Base-by-base conservation (phyloP, 2,113 vertebrate species). In the Phoenicopterus ruber region DNA sequence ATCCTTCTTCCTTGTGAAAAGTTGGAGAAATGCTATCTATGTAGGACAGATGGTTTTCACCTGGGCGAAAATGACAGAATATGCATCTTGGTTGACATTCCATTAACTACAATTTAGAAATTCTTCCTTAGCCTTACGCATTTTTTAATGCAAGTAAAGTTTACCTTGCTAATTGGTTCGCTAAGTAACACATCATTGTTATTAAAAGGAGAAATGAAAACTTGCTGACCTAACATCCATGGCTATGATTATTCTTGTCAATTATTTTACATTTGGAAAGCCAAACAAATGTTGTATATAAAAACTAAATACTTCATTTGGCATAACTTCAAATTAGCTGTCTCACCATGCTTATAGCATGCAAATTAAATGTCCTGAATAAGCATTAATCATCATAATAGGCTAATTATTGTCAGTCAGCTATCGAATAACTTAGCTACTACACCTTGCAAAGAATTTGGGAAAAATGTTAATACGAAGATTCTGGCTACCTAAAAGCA, bases 211-310 rank as follows among this genome's bases (percentile, higher is more conserved):
- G 92, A 91, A 91, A 94, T 70, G 47, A 90, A 96, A 97, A 94
- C 74, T 85, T 88, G 93, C 89, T 97, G 77, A 95, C 88, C 94
- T 80, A 87, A 93, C 84, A 90, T 86, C 94, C 95, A 86, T 58
- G 52, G 91, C 91, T 95, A 94, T 97, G 98, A 98, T 98, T 98
- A 98, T 97, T 98, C 97, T 94, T 98, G 98, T 98, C 98, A 98
- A 95, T 98, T 98, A 98, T 97, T 98, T 97, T 91, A 97, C 66
- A 97, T 98, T 97, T 96, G 94, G 97, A 98, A 96, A 98, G 97
- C 92, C 94, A 96, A 97, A 98, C 96, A 97, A 98, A 97, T 90
- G 55, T 97, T 98, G 96, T 97, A 97, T 98, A 98, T 96, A 90
- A 96, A 97, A 97, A 88, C 95, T 96, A 97, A 97, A 95, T 77